Evolutionary conservation across 2,797 vertebrate genomes (phyloP).

Genomic region (Phalloptychus januarius): DNA sequence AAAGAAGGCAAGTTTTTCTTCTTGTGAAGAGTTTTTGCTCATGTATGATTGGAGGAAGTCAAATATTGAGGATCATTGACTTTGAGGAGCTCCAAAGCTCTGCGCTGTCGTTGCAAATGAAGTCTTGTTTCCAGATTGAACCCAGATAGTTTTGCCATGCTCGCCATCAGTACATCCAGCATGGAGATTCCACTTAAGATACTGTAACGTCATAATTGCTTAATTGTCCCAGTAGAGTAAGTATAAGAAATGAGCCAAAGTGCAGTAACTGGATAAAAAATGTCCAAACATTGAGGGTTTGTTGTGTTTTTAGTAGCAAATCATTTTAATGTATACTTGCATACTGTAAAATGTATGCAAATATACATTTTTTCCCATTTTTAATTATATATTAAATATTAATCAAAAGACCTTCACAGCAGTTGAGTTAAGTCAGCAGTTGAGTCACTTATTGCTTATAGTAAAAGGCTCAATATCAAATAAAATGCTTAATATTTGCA

Average conservation of each 20-base stretch:
- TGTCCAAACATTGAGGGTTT: background rate
- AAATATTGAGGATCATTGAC: slow-evolving; percentile 69
- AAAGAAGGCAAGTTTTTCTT: slow-evolving; percentile 42
- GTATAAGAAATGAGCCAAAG: background rate
- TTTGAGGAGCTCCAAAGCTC: slow-evolving; percentile 48
- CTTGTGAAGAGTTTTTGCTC: slow-evolving; percentile 58
- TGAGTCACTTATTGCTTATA: background rate
- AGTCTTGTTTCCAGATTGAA: slow-evolving; percentile 32
- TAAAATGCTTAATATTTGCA: background rate
- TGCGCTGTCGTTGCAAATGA: slow-evolving; percentile 38
- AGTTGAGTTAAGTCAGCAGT: background rate
- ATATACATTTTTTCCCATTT: background rate
- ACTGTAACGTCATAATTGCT: background rate
- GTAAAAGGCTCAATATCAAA: background rate
- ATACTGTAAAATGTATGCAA: too few relatives aligned
- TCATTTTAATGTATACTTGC: background rate
- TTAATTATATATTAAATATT: too few relatives aligned
- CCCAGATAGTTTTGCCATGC: slow-evolving; percentile 12
- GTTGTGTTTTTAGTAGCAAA: background rate
- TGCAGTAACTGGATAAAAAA: background rate
- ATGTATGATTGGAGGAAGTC: slow-evolving; percentile 67
- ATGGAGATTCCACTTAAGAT: slow-evolving; percentile 12
- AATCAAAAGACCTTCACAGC: too few relatives aligned
- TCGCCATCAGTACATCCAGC: background rate
- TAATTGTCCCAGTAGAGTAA: slow-evolving; percentile 7